A percentile compares a stretch with the other conserved stretches of the same genome.
These are phyloP conservation scores for Caenorhabditis sp. DNA, from an alignment of 2,888 invertebrate species.

Conservation along the genomic window DNA sequence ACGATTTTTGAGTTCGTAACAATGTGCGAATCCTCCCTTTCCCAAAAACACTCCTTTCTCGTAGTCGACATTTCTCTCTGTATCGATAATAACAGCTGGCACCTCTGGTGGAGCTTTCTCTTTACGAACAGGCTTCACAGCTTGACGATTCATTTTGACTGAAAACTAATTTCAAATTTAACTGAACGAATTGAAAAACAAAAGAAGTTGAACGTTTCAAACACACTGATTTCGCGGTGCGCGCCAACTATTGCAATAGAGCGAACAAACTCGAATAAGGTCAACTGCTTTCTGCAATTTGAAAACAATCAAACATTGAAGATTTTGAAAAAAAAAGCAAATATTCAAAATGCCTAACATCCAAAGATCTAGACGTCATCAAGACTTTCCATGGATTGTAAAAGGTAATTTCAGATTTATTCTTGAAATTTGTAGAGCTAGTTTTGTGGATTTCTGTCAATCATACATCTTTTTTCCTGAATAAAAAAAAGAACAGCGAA, in stretches of 20 bases:
- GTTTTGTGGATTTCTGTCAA: too few species aligned
- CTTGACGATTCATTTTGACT: constrained; percentile 1
- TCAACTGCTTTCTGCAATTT: too few species aligned
- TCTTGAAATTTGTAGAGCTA: too few species aligned
- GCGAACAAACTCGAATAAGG: neutral
- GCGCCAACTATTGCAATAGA: neutral
- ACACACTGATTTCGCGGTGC: neutral
- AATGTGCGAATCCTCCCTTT: constrained; percentile 74
- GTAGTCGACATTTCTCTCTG: constrained; percentile 21
- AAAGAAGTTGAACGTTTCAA: neutral
- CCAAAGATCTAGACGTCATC: too few species aligned
- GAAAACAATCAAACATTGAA: too few species aligned
- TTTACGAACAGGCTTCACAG: constrained; percentile 10
- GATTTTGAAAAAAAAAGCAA: neutral
- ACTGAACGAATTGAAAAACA: neutral
- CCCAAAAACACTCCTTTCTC: constrained; percentile 74
- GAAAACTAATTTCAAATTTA: too few species aligned
- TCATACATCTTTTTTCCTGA: too few species aligned
- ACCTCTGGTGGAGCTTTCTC: constrained; percentile 42
- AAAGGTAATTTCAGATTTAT: too few species aligned
- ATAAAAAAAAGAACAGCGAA: too few species aligned
- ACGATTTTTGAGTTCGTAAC: constrained; percentile 90
- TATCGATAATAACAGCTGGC: constrained; percentile 23
- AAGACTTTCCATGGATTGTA: too few species aligned
- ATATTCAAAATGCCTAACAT: neutral